These are phyloP conservation scores for Sterrhoptilus dennistouni DNA, from an alignment of 2,113 vertebrate species.

Conservation along the genomic window DNA sequence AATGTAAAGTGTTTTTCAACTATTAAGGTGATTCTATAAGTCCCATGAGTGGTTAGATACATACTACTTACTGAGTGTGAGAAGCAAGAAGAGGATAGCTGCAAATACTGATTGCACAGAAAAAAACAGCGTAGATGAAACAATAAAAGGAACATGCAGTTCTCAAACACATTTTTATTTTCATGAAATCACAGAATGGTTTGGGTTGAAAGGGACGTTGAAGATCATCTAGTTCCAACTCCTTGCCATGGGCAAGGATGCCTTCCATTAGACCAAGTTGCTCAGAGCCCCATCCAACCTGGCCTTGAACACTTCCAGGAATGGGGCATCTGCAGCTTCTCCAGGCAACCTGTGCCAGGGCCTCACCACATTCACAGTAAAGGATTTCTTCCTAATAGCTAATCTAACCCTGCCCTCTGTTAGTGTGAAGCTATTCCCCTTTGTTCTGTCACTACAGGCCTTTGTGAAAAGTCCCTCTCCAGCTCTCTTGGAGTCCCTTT, in stretches of 20 bases:
- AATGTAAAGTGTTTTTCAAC: neutral
- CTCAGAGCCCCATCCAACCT: neutral
- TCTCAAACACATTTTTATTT: neutral
- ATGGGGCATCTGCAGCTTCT: neutral
- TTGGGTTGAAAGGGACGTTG: neutral
- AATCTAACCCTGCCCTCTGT: neutral
- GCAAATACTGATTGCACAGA: neutral
- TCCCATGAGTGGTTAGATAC: neutral
- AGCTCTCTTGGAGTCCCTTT: neutral
- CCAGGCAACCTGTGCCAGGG: no score
- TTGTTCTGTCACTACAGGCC: neutral
- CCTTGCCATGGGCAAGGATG: neutral
- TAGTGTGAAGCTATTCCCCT: neutral
- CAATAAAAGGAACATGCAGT: neutral
- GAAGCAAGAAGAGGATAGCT: neutral
- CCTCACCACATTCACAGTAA: neutral
- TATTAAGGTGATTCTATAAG: neutral
- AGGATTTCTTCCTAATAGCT: neutral
- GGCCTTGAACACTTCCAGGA: neutral
- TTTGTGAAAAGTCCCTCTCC: neutral
- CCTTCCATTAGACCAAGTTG: neutral
- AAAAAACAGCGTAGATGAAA: neutral
- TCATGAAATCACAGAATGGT: neutral
- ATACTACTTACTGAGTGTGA: neutral
- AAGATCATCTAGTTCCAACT: neutral